Percentiles rank a stretch among this genome's conserved stretches.
These are phyloP conservation scores for Cabera pusaria DNA, from an alignment of 2,888 invertebrate genomes.

Conservation along the genomic window DNA sequence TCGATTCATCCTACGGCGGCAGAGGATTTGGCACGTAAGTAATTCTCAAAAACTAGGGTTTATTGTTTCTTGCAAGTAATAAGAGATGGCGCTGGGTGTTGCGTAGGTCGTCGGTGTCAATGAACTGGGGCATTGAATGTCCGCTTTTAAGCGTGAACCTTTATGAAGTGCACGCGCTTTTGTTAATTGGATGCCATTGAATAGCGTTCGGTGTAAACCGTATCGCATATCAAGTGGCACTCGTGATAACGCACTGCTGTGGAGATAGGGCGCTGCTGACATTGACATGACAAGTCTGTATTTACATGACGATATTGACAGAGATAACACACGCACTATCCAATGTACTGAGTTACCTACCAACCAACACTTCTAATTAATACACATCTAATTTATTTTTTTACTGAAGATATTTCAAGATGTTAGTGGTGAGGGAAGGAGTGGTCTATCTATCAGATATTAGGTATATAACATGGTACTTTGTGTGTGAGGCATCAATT, in stretches of 20 bases:
- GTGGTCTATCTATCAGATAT: no score
- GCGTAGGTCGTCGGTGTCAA: constrained; percentile 56
- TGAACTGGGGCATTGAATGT: constrained; percentile 59
- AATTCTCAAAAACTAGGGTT: constrained; percentile 43
- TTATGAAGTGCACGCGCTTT: constrained; percentile 47
- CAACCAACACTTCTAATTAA: no score
- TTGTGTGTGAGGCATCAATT: no score
- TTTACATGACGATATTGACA: constrained; percentile 4
- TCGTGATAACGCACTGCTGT: constrained; percentile 14
- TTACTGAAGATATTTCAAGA: no score
- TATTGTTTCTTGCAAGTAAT: constrained; percentile 41
- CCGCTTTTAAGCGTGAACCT: constrained; percentile 34
- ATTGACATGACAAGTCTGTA: background rate
- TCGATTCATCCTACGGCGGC: constrained; percentile 43
- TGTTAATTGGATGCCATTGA: constrained; percentile 35
- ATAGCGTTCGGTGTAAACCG: constrained; percentile 17
- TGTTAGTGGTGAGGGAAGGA: no score
- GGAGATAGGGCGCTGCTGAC: constrained; percentile 7
- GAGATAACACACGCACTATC: background rate
- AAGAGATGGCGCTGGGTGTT: constrained; percentile 72
- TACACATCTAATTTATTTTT: no score
- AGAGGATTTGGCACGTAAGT: constrained; percentile 64
- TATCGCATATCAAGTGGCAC: constrained; percentile 21
- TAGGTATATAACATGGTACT: no score
- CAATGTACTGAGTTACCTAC: no score